Base-by-base conservation (phyloP, 1,140 invertebrate genomes). In the Drosophila navojoa region DNA sequence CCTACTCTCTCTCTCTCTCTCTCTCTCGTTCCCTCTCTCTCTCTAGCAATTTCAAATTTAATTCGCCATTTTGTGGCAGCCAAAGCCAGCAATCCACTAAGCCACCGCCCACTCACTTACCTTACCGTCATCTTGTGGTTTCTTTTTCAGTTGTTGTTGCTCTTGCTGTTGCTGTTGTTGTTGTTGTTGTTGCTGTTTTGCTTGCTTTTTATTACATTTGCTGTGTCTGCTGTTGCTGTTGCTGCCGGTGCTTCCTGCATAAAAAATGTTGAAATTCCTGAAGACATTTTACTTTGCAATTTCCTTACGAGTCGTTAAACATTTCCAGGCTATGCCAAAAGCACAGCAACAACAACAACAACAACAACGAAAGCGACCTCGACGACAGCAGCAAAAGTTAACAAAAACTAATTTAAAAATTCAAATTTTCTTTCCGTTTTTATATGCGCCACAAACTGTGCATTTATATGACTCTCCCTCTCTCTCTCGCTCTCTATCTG, bases 341-440 rank as follows among this genome's bases (percentile, higher is more conserved):
- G 42, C 35, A 32, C 63, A 63, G 49, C 75, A 69, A 71, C 73
- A 76, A 54, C 59, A 70, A 57, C 52, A 57, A 68, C 57, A 49
- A 59, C 53, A 62, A 53, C 32, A 49, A 53, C 53, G 22, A 47
- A 49, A 60, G 9, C 32, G 58, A 50, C 54, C 45, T 9, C 64
- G 53, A 67, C 66, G 77, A 69, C 77, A 85, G 80, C 78, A 75
- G 82, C 61, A 81, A 75, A 89, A 89, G 84, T 89, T 89, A 90
- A 89, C 85, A 89, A 89, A 72, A 89, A 89, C 84, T 89, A 89
- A 89, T 89, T 89, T 89, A 89, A 89, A 89, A 89, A 89, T 89
- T 89, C 84, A 89, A 89, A 89, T 89, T 89, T 89, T 60, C 84
- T 89, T 89, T 89, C 84, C 84, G 84, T 82, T 89, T 86, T 89